Evolutionary conservation across 2,797 vertebrate genomes (phyloP), one percentile per base, ranked within the genome.

Genomic region (Masticophis lateralis): DNA sequence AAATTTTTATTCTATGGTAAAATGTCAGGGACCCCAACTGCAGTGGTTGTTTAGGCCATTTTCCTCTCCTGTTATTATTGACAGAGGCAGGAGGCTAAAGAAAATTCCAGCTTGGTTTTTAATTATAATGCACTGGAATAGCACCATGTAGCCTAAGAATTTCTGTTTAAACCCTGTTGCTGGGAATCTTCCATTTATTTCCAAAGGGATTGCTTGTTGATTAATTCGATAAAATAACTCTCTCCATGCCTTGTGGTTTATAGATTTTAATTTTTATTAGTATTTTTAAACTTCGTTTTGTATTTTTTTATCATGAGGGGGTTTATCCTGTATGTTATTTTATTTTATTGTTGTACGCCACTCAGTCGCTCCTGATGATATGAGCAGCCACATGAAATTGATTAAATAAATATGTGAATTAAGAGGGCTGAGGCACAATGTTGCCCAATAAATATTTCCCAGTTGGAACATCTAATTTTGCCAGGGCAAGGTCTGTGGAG

Each of bases 1-100:
- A 86, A n/a, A 66, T 32, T 83, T 83, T 93, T 13, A 27, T 14
- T 88, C 51, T 86, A n/a, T 66, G 61, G 27, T 66, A 66, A 61
- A 93, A 92, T 94, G 47, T 89, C 92, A 66, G 4, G 79, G 79
- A 94, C 90, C 27, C 32, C 47, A 90, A 27, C 63, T 28, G 88
- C 91, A 61, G 83, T 93, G 32, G 55, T 37, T 43, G 43, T 22
- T 83, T 94, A 88, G 90, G 69, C 28, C 61, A 61, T 0, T 91
- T 95, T 53, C 16, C 2, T 37, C 47, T 61, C 88, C 20, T 8
- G 61, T 43, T 1, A 22, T 69, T 88, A 9, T 86, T 92, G 92
- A 89, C 56, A 61, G 0, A 27, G 4, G 90, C 10, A 90, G 55
- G 61, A 53, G 37, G 47, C 91, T 86, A 92, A 94, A 93, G 91